Evolutionary conservation across 2,113 vertebrate genomes (phyloP).

Genomic region (Myiopsitta monachus): DNA sequence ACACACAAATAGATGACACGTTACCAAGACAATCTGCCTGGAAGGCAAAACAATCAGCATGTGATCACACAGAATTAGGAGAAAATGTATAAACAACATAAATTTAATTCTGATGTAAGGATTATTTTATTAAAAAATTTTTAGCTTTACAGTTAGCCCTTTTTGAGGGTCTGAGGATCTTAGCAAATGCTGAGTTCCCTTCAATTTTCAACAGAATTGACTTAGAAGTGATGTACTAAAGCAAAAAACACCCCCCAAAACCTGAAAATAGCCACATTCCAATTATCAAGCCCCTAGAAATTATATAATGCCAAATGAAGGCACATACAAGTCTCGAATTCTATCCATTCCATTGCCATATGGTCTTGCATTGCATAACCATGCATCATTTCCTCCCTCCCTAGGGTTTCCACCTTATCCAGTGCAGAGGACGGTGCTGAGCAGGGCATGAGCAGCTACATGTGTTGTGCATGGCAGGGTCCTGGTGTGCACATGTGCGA

Average conservation of each 20-base stretch:
- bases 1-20: conserved; percentile 36
- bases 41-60: conserved; percentile 29
- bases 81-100: not conserved
- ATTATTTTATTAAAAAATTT: not conserved
- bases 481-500: accelerated
- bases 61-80: not conserved
- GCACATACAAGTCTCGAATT: not conserved
- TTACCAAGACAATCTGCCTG: conserved; percentile 14
- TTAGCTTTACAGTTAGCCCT: not conserved
- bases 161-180: not conserved
- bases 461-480: accelerated
- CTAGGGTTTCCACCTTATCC: not conserved
- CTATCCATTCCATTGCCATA: not conserved
- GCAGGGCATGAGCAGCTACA: not conserved
- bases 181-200: not conserved
- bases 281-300: not conserved
- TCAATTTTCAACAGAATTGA: not conserved
- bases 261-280: not conserved
- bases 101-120: not conserved
- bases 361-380: not conserved
- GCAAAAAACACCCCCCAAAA: not conserved
- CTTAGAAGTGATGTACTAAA: not conserved
- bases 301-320: not conserved
- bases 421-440: accelerated
- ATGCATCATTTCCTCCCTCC: not conserved